Base-by-base conservation (phyloP, 1,140 invertebrate species). In the Nylanderia fulva region DNA sequence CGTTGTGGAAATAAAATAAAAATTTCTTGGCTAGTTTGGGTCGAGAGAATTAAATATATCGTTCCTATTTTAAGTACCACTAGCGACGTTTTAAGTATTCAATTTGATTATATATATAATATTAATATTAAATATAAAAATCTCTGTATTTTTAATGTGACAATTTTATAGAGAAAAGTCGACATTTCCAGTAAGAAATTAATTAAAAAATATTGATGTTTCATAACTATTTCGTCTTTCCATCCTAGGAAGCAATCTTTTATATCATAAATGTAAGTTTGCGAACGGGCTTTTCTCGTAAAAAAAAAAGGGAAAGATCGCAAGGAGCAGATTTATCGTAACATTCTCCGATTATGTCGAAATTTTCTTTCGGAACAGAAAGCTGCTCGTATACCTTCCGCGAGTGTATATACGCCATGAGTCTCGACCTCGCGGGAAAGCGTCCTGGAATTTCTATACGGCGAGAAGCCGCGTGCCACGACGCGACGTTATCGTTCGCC, bases 361-460 rank as follows among this genome's bases (percentile, higher is more conserved):
- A 82, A 82, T 72, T 72, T 82, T 82, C 39, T 21, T 71, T 39
- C 36, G 52, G 36, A 52, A 75, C 45, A 18, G 71, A 63, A 76
- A 52, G 56, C 75, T n/a, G 63, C 48, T 68, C 45, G 76, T 79
- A 79, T 68, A 79, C 76, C 76, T 79, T 68, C 64, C 6, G 39
- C 52, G 15, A 76, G 45, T 52, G n/a, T 21, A 48, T n/a, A n/a
- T 36, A 52, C 69, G 71, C 54, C 39, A 75, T 24, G 69, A 72
- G 56, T 39, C 54, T 36, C 80, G 71, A 76, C 42, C 36, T 60
- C 58, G 56, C 80, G 60, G 80, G 72, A 84, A 84, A 84, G 77
- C 77, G 77, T 82, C 77, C 77, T 72, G 77, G 77, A 82, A 82
- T 82, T 42, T 54, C 24, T 45, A 27, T 45, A 71, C 21, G 52